Evolutionary conservation across 2,888 invertebrate genomes (phyloP), one percentile per base, ranked within the genome.

Genomic region (Eucriotettix oculatus): DNA sequence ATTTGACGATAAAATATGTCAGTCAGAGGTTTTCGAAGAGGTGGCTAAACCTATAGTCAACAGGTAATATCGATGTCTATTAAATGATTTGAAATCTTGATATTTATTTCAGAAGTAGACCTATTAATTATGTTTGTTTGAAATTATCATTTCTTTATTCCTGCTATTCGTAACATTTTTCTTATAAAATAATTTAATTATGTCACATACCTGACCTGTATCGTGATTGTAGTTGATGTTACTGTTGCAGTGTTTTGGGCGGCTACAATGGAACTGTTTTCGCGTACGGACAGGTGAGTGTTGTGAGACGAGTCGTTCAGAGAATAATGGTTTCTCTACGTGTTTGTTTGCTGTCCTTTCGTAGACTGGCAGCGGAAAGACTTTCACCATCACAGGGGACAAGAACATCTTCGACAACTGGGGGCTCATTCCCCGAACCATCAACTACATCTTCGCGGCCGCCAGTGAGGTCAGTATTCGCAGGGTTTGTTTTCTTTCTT

Each of bases 191-290:
- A 29, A 2, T 7, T 7, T 5, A 29, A 2, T 29, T 5, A 29
- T 29, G 29, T 29, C 29, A 29, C 29, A 2, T 29, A 29, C 7
- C 7, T 5, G 2, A 5, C 7, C 29, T 29, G 29, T 7, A 29
- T 29, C 29, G 29, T 2, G 29, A 7, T 29, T 29, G 7, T 29
- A 29, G 29, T 29, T 60, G 54, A 29, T 29, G 29, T 29, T 29
- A 7, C 2, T 29, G 29, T 69, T 68, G 64, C 66, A 79, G 78
- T 64, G 74, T 76, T 43, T 69, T 79, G 41, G 69, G 75, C 63
- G 79, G 79, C n/a, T 78, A 75, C 67, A 79, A 79, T 67, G 78
- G 78, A 29, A 78, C 79, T 1, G 74, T 79, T 61, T 77, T 79
- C 67, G 78, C 78, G 2, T 79, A 79, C 64, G 79, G 79, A 11